Percentiles rank a stretch among this genome's conserved stretches.
Evolutionary conservation across 2,797 vertebrate species (phyloP).

Genomic region (Syngnathus rostellatus): DNA sequence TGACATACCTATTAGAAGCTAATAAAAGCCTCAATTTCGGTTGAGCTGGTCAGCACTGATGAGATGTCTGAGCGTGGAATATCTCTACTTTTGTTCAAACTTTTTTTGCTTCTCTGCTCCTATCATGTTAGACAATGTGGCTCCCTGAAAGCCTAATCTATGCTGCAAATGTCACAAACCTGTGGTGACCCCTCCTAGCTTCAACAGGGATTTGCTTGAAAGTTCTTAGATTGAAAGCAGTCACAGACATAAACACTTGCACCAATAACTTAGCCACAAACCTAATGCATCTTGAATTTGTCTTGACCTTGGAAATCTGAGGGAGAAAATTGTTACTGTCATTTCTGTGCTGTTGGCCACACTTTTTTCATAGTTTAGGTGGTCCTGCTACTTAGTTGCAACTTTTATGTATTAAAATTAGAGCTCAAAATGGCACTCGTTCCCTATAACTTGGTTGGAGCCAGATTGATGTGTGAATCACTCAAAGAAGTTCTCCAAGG

Average conservation of each 20-base stretch:
- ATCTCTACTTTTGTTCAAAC: slow-evolving; percentile 46
- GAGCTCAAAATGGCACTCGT: no score
- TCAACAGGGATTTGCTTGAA: not conserved
- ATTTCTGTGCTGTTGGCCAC: no score
- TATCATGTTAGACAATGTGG: slow-evolving; percentile 58
- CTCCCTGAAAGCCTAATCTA: slow-evolving; percentile 52
- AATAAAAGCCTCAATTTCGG: slow-evolving; percentile 61
- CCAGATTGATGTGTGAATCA: no score
- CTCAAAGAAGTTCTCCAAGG: no score
- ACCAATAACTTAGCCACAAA: slow-evolving; percentile 27
- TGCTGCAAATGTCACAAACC: slow-evolving; percentile 59
- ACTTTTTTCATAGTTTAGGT: no score
- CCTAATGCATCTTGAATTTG: slow-evolving; percentile 7
- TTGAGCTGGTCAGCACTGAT: slow-evolving; percentile 56
- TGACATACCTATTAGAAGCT: slow-evolving; percentile 70
- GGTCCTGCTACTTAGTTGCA: no score
- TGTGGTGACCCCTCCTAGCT: not conserved
- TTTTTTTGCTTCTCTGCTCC: slow-evolving; percentile 50
- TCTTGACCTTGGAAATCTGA: not conserved
- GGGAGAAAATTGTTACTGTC: not conserved
- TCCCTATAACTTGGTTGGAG: no score
- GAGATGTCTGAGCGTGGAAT: slow-evolving; percentile 53
- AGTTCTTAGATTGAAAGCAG: not conserved
- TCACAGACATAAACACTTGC: not conserved
- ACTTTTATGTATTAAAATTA: no score